These are phyloP conservation scores for Spatulosminthurus flaviceps DNA, from an alignment of 2,888 invertebrate genomes.

Conservation along the genomic window DNA sequence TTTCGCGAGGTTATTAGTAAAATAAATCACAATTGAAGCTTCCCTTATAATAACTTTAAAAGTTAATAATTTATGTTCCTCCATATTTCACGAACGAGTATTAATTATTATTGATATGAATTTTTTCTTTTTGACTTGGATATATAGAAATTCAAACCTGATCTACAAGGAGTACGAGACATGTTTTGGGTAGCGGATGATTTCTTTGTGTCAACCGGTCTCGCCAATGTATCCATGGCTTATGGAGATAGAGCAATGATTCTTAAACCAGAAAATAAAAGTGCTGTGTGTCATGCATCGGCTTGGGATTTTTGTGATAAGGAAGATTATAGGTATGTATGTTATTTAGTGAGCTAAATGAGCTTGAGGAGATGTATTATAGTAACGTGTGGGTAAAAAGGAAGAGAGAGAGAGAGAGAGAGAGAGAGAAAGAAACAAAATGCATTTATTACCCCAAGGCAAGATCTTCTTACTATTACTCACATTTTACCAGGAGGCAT, in stretches of 20 bases:
- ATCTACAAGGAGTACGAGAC: constrained; percentile 32
- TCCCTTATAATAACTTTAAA: constrained; percentile 15
- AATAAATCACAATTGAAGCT: constrained; percentile 9
- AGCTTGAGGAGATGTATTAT: constrained; percentile 5
- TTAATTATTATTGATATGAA: constrained; percentile 18
- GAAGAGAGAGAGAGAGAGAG: no score
- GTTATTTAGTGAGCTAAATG: background rate
- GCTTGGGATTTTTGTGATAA: constrained; percentile 89
- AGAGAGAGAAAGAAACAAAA: no score
- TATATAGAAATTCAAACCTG: constrained; percentile 42
- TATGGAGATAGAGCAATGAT: constrained; percentile 88
- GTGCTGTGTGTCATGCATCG: constrained; percentile 74
- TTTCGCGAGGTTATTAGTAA: constrained; percentile 14
- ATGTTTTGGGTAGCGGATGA: constrained; percentile 84
- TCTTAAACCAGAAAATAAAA: constrained; percentile 76
- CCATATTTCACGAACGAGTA: constrained; percentile 1
- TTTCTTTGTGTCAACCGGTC: constrained; percentile 82
- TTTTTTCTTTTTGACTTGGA: no score
- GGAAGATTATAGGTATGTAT: constrained; percentile 78
- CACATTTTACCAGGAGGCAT: background rate
- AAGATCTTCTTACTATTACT: background rate
- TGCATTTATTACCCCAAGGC: constrained; percentile 7
- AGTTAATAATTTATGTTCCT: background rate
- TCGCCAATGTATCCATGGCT: constrained; percentile 81
- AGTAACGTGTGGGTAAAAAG: background rate